Conservation (phyloP, 1,140 invertebrate genomes). For the Cardiocondyla obscurior region DNA sequence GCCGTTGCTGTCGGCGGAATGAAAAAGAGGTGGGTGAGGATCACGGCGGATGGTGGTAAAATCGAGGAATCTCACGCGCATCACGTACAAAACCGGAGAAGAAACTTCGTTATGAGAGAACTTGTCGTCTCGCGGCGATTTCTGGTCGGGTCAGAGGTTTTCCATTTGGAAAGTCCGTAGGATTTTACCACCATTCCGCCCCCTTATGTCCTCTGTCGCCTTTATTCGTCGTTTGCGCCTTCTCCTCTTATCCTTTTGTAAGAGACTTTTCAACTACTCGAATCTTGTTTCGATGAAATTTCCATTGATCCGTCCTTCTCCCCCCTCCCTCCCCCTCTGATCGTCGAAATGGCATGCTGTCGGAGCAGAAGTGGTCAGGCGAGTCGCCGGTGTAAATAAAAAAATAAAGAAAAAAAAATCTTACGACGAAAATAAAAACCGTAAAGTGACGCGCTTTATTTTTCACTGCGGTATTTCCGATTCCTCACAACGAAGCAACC, state of each 20-base stretch:
- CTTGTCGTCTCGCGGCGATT: constrained; percentile 60
- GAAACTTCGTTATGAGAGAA: constrained; percentile 71
- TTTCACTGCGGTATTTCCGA: neutral
- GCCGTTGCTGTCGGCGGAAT: constrained; percentile 4
- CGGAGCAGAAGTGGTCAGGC: constrained; percentile 1
- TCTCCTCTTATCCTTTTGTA: constrained; percentile 25
- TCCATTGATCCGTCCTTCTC: constrained; percentile 60
- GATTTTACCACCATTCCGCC: constrained; percentile 16
- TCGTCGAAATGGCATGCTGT: constrained; percentile 5
- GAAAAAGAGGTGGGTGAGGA: constrained; percentile 21
- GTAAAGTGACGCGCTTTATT: neutral
- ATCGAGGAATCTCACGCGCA: constrained; percentile 65
- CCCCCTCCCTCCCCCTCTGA: too few relatives aligned
- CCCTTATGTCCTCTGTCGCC: neutral
- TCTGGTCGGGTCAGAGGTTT: constrained; percentile 21
- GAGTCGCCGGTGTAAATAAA: neutral
- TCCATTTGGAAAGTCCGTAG: constrained; percentile 58
- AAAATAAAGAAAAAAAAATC: too few relatives aligned
- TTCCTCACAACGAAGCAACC: neutral
- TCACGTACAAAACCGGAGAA: constrained; percentile 58
- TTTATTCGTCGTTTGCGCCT: constrained; percentile 18
- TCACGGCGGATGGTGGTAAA: neutral
- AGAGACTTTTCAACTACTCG: constrained; percentile 14
- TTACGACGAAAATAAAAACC: neutral
- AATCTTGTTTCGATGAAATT: constrained; percentile 62